Evolutionary conservation across 2,113 vertebrate genomes (phyloP).

Genomic region (Cichladusa arquata): DNA sequence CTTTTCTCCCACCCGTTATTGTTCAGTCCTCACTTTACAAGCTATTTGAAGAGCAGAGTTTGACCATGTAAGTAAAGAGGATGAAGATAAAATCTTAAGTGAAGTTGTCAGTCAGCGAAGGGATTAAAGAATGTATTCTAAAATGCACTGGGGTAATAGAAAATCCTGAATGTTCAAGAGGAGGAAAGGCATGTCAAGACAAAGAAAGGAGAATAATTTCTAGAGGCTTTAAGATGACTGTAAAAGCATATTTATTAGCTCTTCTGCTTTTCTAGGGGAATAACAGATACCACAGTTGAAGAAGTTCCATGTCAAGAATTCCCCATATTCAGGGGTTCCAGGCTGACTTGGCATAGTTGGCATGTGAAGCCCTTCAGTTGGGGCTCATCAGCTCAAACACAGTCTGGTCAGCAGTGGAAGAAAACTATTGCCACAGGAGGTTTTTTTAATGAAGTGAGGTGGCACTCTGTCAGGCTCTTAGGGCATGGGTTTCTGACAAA

Average conservation of each 20-base stretch:
- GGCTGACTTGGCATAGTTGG: not conserved
- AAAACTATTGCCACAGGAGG: not conserved
- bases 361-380: not conserved
- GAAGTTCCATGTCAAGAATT: not conserved
- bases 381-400: not conserved
- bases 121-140: not conserved
- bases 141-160: not conserved
- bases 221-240: not conserved
- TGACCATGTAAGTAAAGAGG: not conserved
- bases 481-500: conserved; percentile 5
- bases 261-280: not conserved
- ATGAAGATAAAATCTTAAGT: not conserved
- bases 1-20: rapidly evolving
- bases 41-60: not conserved
- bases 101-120: not conserved
- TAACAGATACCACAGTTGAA: not conserved
- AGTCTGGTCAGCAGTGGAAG: not conserved
- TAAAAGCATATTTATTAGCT: not conserved
- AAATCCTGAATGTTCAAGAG: not conserved
- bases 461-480: conserved; percentile 14
- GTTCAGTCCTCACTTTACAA: not conserved
- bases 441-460: conserved; percentile 13
- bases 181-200: not conserved
- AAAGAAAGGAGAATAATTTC: not conserved
- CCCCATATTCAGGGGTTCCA: not conserved